Percentiles rank a stretch among this genome's conserved stretches.
phyloP scores from a whole-genome alignment of 2,888 invertebrate species.

The Oscheius onirici region DNA sequence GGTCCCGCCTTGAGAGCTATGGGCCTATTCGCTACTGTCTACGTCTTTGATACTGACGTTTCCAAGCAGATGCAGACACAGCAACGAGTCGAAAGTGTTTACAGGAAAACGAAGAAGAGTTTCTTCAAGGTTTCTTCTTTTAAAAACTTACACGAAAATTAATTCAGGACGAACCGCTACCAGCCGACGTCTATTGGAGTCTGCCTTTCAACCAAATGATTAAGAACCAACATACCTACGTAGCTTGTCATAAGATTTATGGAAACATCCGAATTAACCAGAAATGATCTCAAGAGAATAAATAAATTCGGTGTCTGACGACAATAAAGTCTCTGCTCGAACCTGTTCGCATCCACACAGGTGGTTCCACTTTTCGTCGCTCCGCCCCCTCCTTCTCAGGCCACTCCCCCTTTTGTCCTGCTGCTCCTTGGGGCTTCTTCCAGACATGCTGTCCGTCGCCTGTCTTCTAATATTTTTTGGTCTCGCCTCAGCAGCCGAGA shows the following conservation, averaged over 20 bases:
- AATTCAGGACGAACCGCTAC: conserved; percentile 65
- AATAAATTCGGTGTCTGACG: neutral
- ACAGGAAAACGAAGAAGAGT: conserved; percentile 63
- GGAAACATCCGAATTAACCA: conserved; percentile 65
- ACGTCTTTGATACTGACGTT: conserved; percentile 68
- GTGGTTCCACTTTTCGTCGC: conserved; percentile 25
- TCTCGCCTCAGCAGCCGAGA: conserved; percentile 52
- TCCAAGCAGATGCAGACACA: conserved; percentile 68
- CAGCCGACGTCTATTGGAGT: conserved; percentile 69
- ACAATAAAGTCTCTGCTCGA: conserved; percentile 28
- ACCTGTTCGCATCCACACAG: conserved; percentile 19
- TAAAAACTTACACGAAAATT: neutral
- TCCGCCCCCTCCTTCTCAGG: conserved; percentile 20
- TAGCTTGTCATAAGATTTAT: conserved; percentile 70
- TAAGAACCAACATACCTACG: conserved; percentile 64
- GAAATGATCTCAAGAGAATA: conserved; percentile 17
- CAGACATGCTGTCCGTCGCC: conserved; percentile 4
- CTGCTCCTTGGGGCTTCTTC: neutral
- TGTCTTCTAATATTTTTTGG: conserved; percentile 35
- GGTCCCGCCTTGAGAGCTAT: conserved; percentile 59
- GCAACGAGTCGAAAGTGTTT: conserved; percentile 63
- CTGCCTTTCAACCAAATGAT: conserved; percentile 70
- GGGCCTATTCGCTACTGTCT: conserved; percentile 70
- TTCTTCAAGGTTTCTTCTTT: conserved; percentile 52
- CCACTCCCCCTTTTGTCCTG: conserved; percentile 22